Conservation (phyloP, 2,888 invertebrate species). For the Conops quadrifasciatus region DNA sequence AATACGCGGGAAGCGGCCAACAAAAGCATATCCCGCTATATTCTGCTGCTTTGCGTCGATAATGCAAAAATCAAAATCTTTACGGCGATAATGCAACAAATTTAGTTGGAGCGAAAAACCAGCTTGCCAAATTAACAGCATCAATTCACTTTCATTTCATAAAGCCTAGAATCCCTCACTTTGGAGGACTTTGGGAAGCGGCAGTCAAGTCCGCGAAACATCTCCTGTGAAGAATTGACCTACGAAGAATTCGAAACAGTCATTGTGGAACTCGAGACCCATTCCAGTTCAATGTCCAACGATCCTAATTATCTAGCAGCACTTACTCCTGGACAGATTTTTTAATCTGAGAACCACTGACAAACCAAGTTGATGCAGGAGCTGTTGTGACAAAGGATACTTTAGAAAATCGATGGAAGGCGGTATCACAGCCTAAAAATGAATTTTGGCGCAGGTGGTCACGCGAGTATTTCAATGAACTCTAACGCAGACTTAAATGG, state of each 20-base stretch:
- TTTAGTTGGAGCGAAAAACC: conserved; percentile 32
- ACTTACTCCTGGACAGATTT: conserved; percentile 27
- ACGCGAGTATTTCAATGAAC: too few relatives aligned
- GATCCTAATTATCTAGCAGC: conserved; percentile 14
- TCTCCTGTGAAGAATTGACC: neutral
- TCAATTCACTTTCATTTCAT: conserved; percentile 12
- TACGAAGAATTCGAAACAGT: conserved; percentile 9
- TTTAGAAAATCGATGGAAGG: neutral
- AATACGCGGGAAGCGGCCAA: conserved; percentile 31
- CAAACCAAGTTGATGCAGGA: neutral
- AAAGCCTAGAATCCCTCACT: neutral
- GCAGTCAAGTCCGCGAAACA: conserved; percentile 1
- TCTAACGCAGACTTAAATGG: neutral
- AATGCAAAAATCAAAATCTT: conserved; percentile 33
- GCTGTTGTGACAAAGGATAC: neutral
- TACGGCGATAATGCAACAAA: conserved; percentile 42
- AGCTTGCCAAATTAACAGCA: conserved; percentile 4
- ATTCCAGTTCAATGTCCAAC: conserved; percentile 15
- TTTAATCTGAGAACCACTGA: conserved; percentile 13
- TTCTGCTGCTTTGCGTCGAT: conserved; percentile 39
- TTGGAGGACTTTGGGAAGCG: conserved; percentile 8
- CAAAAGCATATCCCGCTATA: conserved; percentile 40
- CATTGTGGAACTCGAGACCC: conserved; percentile 1
- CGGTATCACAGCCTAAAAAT: neutral
- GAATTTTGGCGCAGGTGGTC: neutral